Evolutionary conservation across 92 coral and sea anemone species (phyloP).

Genomic region (Montipora capitata): DNA sequence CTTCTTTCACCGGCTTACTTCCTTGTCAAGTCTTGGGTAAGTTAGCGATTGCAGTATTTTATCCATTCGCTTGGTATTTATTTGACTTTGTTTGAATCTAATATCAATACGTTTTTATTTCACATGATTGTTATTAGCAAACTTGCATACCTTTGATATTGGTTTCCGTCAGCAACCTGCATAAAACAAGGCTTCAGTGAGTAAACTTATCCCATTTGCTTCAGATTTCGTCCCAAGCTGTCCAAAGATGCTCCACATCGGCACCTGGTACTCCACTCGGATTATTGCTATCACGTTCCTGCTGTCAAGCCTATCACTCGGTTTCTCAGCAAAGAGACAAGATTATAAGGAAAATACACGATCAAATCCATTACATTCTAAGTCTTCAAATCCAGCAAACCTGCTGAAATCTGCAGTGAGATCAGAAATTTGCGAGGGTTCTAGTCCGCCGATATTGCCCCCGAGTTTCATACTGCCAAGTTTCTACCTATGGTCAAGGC

Average conservation of each 20-base stretch:
- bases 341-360: neutral
- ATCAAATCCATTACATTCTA: no score
- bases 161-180: neutral
- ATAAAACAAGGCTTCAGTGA: constrained; percentile 15
- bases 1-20: neutral
- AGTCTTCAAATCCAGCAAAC: neutral
- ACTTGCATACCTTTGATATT: constrained; percentile 50
- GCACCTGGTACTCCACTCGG: neutral
- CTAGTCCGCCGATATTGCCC: neutral
- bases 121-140: constrained; percentile 22
- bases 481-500: constrained; percentile 17
- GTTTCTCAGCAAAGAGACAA: constrained; percentile 10
- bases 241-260: constrained; percentile 3
- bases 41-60: neutral
- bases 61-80: neutral
- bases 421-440: neutral
- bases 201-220: constrained; percentile 9
- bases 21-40: constrained; percentile 1
- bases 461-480: constrained; percentile 14
- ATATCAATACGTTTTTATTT: constrained; percentile 41
- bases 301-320: constrained; percentile 18
- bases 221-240: constrained; percentile 10
- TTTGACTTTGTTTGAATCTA: constrained; percentile 22
- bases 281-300: constrained; percentile 2
- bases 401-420: neutral